Percentiles rank a stretch among this genome's conserved stretches.
Conservation (phyloP, 2,113 vertebrate genomes). For the Girardinichthys multiradiatus region DNA sequence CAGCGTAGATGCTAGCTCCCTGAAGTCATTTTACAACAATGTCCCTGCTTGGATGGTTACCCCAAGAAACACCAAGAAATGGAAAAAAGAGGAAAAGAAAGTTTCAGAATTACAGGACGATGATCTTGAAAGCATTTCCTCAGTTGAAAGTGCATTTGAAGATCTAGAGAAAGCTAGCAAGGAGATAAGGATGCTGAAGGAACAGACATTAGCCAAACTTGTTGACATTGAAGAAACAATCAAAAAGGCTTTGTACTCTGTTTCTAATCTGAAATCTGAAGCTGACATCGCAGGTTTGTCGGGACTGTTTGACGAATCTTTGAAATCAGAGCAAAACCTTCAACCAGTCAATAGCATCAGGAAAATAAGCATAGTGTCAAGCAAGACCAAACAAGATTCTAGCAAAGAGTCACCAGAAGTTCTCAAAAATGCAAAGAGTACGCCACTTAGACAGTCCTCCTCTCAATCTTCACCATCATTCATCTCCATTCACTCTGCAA, state of each 20-base stretch:
- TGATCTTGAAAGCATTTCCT: constrained; percentile 82
- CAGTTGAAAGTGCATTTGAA: constrained; percentile 87
- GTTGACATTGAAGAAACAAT: constrained; percentile 92
- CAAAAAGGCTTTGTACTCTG: constrained; percentile 91
- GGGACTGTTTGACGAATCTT: constrained; percentile 88
- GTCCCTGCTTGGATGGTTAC: constrained; percentile 82
- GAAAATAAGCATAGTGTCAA: constrained; percentile 86
- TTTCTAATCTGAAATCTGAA: constrained; percentile 93
- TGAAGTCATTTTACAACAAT: constrained; percentile 85
- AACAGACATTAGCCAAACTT: constrained; percentile 91
- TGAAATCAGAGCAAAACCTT: constrained; percentile 76
- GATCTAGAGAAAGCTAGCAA: constrained; percentile 91
- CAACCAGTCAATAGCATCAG: constrained; percentile 79
- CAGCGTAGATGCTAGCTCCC: constrained; percentile 76
- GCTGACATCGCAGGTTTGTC: constrained; percentile 85
- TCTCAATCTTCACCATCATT: constrained; percentile 89
- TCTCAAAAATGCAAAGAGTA: constrained; percentile 10
- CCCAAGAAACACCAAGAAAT: constrained; percentile 54
- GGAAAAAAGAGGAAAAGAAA: constrained; percentile 55
- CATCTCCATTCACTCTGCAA: constrained; percentile 89
- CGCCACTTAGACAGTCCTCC: constrained; percentile 67
- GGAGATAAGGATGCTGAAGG: constrained; percentile 90
- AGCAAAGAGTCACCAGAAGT: constrained; percentile 44
- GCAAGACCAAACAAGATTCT: constrained; percentile 71
- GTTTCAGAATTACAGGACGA: constrained; percentile 72